Evolutionary conservation across 2,797 vertebrate genomes (phyloP).

Genomic region (Diplodus puntazzo): DNA sequence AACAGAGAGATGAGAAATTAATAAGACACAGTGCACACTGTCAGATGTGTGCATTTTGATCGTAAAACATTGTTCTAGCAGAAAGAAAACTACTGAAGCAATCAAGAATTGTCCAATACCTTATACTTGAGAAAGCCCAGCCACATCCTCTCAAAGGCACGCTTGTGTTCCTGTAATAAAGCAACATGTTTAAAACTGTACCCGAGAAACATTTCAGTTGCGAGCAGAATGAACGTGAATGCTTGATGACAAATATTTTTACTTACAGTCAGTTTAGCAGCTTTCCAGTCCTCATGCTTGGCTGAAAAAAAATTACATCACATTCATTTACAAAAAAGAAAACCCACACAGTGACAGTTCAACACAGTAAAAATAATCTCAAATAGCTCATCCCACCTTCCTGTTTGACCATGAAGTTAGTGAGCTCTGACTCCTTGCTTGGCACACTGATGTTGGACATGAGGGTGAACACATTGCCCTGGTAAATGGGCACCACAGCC

Average conservation of each 20-base stretch:
- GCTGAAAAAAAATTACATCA: slow-evolving; percentile 68
- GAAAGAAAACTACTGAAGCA: not conserved
- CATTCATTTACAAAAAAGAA: not conserved
- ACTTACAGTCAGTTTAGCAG: slow-evolving; percentile 89
- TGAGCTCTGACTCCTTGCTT: slow-evolving; percentile 78
- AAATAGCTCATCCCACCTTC: slow-evolving; percentile 80
- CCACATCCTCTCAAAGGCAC: slow-evolving; percentile 93
- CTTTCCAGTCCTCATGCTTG: slow-evolving; percentile 90
- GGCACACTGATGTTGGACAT: slow-evolving; percentile 91
- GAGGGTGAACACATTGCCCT: slow-evolving; percentile 90
- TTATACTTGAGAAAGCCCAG: slow-evolving; percentile 93
- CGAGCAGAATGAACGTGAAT: not conserved
- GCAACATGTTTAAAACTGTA: not conserved
- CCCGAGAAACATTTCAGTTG: not conserved
- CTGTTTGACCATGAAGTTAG: slow-evolving; percentile 88
- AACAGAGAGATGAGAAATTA: slow-evolving; percentile 18
- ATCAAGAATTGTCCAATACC: slow-evolving; percentile 74
- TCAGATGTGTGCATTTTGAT: not conserved
- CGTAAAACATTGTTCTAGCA: too few relatives aligned
- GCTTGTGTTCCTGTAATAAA: slow-evolving; percentile 90
- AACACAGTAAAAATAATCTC: not conserved
- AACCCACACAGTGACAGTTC: not conserved
- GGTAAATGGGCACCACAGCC: slow-evolving; percentile 85
- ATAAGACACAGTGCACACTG: not conserved
- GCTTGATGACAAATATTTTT: not conserved